Conservation (phyloP, 2,113 vertebrate genomes). For the Thermophis baileyi region DNA sequence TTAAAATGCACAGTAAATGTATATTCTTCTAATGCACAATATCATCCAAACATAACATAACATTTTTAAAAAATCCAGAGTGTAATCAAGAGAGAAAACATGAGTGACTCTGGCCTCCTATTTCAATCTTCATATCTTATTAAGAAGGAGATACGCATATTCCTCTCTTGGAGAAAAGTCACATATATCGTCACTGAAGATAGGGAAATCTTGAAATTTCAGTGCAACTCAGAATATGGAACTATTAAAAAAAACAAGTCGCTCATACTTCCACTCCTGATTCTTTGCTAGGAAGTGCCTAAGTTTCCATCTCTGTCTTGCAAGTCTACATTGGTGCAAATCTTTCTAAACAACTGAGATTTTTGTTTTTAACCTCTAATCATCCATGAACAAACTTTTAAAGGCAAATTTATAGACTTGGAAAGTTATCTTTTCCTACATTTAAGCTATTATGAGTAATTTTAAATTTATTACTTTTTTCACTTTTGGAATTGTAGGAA, state of each 20-base stretch:
- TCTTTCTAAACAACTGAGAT: neutral
- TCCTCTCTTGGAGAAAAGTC: neutral
- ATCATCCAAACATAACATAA: neutral
- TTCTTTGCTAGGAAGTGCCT: neutral
- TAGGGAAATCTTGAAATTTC: neutral
- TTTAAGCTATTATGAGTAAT: neutral
- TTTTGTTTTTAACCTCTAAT: neutral
- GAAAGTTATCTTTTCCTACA: neutral
- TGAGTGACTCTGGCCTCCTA: neutral
- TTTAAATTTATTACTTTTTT: neutral
- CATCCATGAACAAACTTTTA: neutral
- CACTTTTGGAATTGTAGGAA: neutral
- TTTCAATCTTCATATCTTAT: neutral
- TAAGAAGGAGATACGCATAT: neutral
- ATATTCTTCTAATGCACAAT: slow-evolving; percentile 8
- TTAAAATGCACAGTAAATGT: neutral
- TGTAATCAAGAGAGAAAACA: neutral
- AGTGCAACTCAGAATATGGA: neutral
- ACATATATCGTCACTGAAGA: neutral
- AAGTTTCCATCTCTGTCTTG: neutral
- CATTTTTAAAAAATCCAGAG: neutral
- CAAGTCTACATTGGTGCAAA: neutral
- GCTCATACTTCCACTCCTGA: neutral
- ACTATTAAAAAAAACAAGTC: neutral
- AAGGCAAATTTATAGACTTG: neutral